These are phyloP conservation scores for Rhineura floridana DNA, from an alignment of 2,113 vertebrate species.

Conservation along the genomic window DNA sequence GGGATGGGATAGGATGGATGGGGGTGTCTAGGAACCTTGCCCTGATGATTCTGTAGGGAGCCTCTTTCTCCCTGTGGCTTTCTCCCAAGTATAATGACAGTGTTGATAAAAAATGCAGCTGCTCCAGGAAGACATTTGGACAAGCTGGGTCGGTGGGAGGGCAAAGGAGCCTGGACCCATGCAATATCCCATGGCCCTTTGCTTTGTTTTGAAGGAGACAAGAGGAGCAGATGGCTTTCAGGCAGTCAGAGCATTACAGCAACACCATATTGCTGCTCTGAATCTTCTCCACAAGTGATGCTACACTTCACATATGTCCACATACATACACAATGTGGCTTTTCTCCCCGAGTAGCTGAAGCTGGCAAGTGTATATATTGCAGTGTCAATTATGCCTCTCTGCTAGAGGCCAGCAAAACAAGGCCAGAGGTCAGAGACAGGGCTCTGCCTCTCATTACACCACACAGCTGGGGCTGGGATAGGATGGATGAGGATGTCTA, in stretches of 20 bases:
- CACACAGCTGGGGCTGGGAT: neutral
- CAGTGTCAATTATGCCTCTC: neutral
- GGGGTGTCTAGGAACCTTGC: neutral
- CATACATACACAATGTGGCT: neutral
- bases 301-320: neutral
- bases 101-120: neutral
- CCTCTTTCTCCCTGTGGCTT: neutral
- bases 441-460: slow-evolving; percentile 8
- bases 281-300: neutral
- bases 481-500: neutral
- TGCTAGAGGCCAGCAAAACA: slow-evolving; percentile 2
- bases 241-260: neutral
- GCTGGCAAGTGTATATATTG: neutral
- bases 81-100: neutral
- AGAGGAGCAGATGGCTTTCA: neutral
- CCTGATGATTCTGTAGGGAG: neutral
- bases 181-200: neutral
- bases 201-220: neutral
- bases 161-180: neutral
- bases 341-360: neutral
- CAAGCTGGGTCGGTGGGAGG: no score
- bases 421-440: slow-evolving; percentile 2
- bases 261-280: neutral
- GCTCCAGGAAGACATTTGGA: neutral
- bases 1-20: neutral